A percentile compares a stretch with the other conserved stretches of the same genome.
phyloP scores from a whole-genome alignment of 2,113 vertebrate genomes.

The Campylomormyrus tamandua region DNA sequence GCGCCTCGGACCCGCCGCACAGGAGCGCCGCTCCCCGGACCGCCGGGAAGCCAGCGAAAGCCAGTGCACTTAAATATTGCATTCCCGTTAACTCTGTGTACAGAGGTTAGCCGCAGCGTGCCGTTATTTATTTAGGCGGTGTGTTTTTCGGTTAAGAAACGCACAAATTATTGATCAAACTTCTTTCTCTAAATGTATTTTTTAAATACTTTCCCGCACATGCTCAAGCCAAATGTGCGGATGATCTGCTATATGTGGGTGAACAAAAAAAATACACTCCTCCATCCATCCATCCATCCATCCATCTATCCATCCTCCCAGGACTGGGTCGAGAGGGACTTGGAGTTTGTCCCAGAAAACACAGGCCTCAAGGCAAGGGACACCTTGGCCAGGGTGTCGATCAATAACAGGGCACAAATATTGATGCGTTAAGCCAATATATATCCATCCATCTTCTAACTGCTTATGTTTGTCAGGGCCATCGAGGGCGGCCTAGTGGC shows the following conservation, averaged over 20 bases:
- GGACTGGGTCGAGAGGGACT: background rate
- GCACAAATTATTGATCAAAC: background rate
- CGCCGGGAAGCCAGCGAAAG: slow-evolving; percentile 35
- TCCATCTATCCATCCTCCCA: background rate
- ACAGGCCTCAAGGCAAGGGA: background rate
- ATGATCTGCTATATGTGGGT: background rate
- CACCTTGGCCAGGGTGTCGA: background rate
- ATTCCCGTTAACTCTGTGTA: slow-evolving; percentile 53
- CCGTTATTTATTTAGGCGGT: background rate
- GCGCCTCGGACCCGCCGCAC: slow-evolving; percentile 47
- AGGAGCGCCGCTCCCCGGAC: slow-evolving; percentile 47
- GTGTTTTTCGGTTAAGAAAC: slow-evolving; percentile 3
- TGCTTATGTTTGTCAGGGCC: background rate
- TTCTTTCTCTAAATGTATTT: background rate
- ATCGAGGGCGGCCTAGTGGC: background rate
- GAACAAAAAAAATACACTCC: background rate
- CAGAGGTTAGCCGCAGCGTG: slow-evolving; percentile 16
- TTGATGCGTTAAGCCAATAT: background rate
- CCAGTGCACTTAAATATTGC: slow-evolving; percentile 62
- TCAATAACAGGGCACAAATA: background rate
- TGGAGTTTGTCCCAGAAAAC: background rate
- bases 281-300: background rate
- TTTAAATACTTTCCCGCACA: background rate
- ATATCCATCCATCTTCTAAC: background rate
- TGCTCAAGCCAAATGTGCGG: background rate